Evolutionary conservation across 2,888 invertebrate genomes (phyloP).

Genomic region (Blastobasis lacticolella): DNA sequence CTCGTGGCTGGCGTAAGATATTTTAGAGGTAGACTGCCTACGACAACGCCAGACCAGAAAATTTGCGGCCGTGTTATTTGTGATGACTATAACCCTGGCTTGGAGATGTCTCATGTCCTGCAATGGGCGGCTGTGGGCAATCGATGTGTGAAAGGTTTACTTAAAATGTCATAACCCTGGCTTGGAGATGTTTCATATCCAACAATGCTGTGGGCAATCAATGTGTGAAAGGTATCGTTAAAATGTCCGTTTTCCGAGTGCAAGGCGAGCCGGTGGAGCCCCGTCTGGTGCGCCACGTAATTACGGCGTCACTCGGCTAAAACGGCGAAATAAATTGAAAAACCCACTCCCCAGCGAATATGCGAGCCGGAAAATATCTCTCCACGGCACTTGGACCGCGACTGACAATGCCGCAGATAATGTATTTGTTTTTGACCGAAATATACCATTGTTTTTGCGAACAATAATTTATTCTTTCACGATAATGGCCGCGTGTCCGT

Average conservation of each 20-base stretch:
- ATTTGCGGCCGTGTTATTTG: too few relatives aligned
- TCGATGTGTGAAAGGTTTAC: neutral
- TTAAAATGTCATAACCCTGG: neutral
- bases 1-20: too few relatives aligned
- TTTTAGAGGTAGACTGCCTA: too few relatives aligned
- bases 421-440: slow-evolving; percentile 57
- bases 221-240: neutral
- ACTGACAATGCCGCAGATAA: slow-evolving; percentile 54
- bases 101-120: too few relatives aligned
- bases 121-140: too few relatives aligned
- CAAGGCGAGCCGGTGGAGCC: slow-evolving; percentile 27
- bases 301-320: slow-evolving; percentile 63
- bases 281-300: slow-evolving; percentile 43
- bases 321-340: slow-evolving; percentile 68
- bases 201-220: too few relatives aligned
- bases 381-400: slow-evolving; percentile 48
- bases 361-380: slow-evolving; percentile 54
- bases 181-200: too few relatives aligned
- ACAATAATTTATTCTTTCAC: slow-evolving; percentile 47
- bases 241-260: neutral
- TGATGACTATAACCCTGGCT: too few relatives aligned
- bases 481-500: slow-evolving; percentile 37
- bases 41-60: too few relatives aligned
- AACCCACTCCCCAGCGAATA: slow-evolving; percentile 57
- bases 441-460: slow-evolving; percentile 52